These are phyloP conservation scores for Sebastes iracundus DNA, from an alignment of 2,797 vertebrate species.

Conservation along the genomic window DNA sequence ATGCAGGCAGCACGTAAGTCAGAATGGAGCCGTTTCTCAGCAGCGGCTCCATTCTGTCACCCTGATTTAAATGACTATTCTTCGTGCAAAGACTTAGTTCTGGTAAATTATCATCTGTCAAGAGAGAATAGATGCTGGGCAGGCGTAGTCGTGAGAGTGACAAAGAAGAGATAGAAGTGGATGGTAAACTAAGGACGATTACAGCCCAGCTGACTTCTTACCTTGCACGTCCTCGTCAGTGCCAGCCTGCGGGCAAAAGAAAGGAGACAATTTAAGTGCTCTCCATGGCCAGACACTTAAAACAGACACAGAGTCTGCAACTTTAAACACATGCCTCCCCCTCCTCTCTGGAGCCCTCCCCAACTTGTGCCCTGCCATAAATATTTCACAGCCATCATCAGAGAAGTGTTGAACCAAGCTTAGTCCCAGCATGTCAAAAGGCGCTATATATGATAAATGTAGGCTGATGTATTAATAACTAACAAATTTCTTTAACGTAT, in stretches of 20 bases:
- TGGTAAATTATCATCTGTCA: slow-evolving; percentile 50
- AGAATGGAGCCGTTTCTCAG: slow-evolving; percentile 20
- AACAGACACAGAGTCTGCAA: slow-evolving; percentile 21
- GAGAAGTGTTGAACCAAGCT: slow-evolving; percentile 19
- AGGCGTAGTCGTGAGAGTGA: slow-evolving; percentile 4
- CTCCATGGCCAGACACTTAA: slow-evolving; percentile 13
- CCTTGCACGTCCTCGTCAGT: slow-evolving; percentile 33
- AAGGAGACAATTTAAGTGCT: slow-evolving; percentile 31
- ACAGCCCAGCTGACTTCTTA: slow-evolving; percentile 24
- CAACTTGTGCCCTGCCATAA: slow-evolving; percentile 11
- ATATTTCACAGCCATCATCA: slow-evolving; percentile 40
- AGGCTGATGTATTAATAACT: background rate
- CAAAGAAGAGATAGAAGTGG: slow-evolving; percentile 11
- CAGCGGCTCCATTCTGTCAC: slow-evolving; percentile 61
- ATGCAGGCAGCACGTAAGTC: slow-evolving; percentile 5
- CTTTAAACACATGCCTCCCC: slow-evolving; percentile 8
- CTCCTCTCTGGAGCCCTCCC: background rate
- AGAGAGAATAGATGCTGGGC: slow-evolving; percentile 27
- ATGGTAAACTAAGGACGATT: slow-evolving; percentile 15
- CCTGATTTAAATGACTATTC: slow-evolving; percentile 37
- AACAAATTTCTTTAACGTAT: too few relatives aligned
- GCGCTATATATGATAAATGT: background rate
- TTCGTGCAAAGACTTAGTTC: slow-evolving; percentile 54
- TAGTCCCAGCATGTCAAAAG: slow-evolving; percentile 5
- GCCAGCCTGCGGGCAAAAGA: slow-evolving; percentile 17